Evolutionary conservation across 2,113 vertebrate genomes (phyloP), one percentile per base, ranked within the genome.

Genomic region (Psittacus erithacus): DNA sequence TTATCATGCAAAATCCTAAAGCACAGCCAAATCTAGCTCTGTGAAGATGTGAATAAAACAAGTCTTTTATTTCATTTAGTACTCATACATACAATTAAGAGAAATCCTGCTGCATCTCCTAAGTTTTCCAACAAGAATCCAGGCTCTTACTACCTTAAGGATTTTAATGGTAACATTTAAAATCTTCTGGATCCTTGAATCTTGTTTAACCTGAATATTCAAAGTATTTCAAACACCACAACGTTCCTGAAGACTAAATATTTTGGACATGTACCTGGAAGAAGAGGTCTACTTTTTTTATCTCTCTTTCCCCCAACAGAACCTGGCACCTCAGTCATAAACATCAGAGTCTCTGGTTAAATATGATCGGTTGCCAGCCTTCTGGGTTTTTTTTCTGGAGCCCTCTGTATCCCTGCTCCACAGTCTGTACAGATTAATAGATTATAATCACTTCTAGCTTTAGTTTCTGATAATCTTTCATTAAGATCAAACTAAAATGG

Each of bases 291-390:
- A 14, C 19, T 17, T 16, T 82, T 60, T 52, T 25, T 73, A 4
- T n/a, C 10, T 17, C 23, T 63, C 22, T 60, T 73, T 43, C 29
- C 17, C 31, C 25, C 57, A 47, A 77, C 22, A 74, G 90, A 93
- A 65, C 9, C 19, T 83, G 49, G 8, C 41, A 90, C 5, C 31
- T n/a, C 6, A 17, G 7, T 33, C 15, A 78, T 18, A 88, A 82
- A 84, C 82, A n/a, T 27, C 20, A 47, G 53, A 47, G 10, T 19
- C 46, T 83, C 6, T 83, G 13, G 7, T 86, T 59, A 82, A 75
- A 76, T 41, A 59, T 3, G 10, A 76, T n/a, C 0, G 0, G 18
- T 24, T 93, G 25, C 33, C 8, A 46, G 9, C 16, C 46, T 75
- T 75, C 43, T 47, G 7, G 22, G 3, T 5, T 35, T 59, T 35